A percentile compares a stretch with the other conserved stretches of the same genome.
Evolutionary conservation across 2,797 vertebrate genomes (phyloP).

Genomic region (Furcifer pardalis): DNA sequence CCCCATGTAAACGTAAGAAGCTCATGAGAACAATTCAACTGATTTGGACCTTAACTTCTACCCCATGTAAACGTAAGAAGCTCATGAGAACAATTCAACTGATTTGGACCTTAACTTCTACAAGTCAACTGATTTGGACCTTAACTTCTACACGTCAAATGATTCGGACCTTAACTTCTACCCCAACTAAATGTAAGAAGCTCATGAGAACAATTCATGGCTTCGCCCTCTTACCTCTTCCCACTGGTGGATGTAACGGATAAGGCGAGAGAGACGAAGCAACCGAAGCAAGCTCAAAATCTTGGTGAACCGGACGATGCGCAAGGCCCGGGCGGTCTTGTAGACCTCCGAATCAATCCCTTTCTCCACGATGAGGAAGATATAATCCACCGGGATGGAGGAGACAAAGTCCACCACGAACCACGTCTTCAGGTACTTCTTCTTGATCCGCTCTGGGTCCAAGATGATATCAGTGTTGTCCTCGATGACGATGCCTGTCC

Average conservation of each 20-base stretch:
- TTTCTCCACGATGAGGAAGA: conserved; percentile 98
- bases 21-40: too few relatives aligned
- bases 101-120: too few relatives aligned
- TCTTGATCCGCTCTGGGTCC: conserved; percentile 94
- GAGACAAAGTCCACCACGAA: conserved; percentile 97
- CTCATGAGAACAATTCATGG: too few relatives aligned
- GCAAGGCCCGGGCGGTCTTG: conserved; percentile 93
- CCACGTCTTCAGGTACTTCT: conserved; percentile 95
- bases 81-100: too few relatives aligned
- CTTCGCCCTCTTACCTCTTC: conserved; percentile 84
- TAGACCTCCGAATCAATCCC: conserved; percentile 98
- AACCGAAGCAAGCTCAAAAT: conserved; percentile 93
- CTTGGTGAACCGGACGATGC: conserved; percentile 97
- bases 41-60: too few relatives aligned
- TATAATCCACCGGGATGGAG: conserved; percentile 98
- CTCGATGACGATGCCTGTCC: conserved; percentile 95
- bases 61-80: too few relatives aligned
- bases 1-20: too few relatives aligned
- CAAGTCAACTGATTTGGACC: too few relatives aligned
- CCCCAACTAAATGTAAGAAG: too few relatives aligned
- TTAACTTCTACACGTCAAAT: too few relatives aligned
- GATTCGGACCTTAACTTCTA: too few relatives aligned
- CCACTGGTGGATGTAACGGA: conserved; percentile 98
- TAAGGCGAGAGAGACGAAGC: conserved; percentile 92
- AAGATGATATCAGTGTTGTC: conserved; percentile 98